Conservation (phyloP, 2,797 vertebrate genomes). For the Paramormyrops hopkinsi region DNA sequence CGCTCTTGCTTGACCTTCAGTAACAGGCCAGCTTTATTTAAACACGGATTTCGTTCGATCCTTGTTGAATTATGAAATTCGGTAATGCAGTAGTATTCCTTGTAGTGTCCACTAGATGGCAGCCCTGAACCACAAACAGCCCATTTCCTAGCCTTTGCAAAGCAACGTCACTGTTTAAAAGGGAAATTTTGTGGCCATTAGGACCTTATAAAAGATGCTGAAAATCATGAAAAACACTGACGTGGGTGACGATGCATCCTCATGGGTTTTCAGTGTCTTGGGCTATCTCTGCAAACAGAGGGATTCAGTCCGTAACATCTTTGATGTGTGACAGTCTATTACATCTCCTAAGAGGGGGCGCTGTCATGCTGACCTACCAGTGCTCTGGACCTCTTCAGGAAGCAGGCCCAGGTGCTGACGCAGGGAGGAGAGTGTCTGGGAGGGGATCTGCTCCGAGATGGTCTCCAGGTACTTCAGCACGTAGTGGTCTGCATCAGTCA, state of each 20-base stretch:
- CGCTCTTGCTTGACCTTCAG: neutral
- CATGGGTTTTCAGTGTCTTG: neutral
- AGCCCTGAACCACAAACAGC: neutral
- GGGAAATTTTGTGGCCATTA: too few species aligned
- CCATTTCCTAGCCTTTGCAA: neutral
- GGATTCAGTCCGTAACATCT: neutral
- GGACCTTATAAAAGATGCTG: neutral
- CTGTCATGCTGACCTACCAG: neutral
- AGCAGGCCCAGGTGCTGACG: constrained; percentile 29
- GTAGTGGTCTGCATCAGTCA: constrained; percentile 70
- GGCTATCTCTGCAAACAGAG: neutral
- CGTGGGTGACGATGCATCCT: neutral
- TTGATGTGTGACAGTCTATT: neutral
- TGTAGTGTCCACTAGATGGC: constrained; percentile 4
- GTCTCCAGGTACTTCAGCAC: constrained; percentile 78
- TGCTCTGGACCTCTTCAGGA: neutral
- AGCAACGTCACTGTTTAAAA: neutral
- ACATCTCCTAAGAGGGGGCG: neutral
- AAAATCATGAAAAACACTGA: neutral
- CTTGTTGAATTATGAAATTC: neutral
- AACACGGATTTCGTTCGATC: neutral
- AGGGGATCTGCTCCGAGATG: constrained; percentile 59
- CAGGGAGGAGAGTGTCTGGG: constrained; percentile 65
- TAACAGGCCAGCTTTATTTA: neutral
- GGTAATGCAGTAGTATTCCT: neutral